These are phyloP conservation scores for Drosophila formosana DNA, from an alignment of 2,888 invertebrate genomes.

Conservation along the genomic window DNA sequence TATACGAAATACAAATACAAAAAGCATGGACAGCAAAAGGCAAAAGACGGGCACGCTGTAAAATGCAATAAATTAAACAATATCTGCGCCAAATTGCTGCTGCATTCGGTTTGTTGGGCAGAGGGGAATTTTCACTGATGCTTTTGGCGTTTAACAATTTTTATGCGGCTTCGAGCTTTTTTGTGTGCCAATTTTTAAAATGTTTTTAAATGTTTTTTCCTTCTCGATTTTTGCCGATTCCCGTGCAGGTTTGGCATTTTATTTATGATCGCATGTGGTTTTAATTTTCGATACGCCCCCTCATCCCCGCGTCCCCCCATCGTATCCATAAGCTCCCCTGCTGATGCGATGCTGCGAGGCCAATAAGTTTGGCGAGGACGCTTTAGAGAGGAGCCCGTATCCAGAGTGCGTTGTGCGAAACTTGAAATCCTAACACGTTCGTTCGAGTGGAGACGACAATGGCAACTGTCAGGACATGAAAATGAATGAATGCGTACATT, in stretches of 20 bases:
- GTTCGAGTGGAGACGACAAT: conserved; percentile 55
- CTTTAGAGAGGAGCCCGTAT: neutral
- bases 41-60: conserved; percentile 70
- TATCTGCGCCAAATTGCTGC: conserved; percentile 80
- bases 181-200: conserved; percentile 59
- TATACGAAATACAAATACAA: conserved; percentile 31
- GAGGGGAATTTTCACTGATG: conserved; percentile 67
- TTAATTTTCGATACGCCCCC: conserved; percentile 46
- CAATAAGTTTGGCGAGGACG: conserved; percentile 47
- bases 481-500: conserved; percentile 64
- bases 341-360: conserved; percentile 6
- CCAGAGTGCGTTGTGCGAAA: conserved; percentile 11
- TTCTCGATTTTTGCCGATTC: conserved; percentile 33
- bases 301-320: neutral
- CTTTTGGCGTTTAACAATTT: conserved; percentile 77
- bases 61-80: conserved; percentile 81
- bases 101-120: conserved; percentile 64
- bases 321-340: neutral
- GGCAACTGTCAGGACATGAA: conserved; percentile 55
- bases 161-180: conserved; percentile 62
- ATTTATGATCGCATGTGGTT: conserved; percentile 63
- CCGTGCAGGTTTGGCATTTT: conserved; percentile 53
- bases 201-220: conserved; percentile 38
- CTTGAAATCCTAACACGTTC: conserved; percentile 68
- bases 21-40: conserved; percentile 49